phyloP scores from a whole-genome alignment of 2,888 invertebrate genomes.

The Antitype chi region DNA sequence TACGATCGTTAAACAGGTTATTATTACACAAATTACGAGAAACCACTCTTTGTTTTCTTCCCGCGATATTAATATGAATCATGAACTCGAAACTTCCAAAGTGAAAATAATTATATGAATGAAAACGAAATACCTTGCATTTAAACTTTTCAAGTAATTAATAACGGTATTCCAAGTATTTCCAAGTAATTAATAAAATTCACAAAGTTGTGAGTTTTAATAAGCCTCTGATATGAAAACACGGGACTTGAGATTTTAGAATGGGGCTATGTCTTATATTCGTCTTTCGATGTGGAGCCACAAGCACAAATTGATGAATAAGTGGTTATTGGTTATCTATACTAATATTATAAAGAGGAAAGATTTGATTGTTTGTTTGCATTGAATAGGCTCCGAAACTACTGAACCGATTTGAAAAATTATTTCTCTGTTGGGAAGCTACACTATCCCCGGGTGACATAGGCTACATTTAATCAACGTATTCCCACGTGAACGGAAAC shows the following conservation, averaged over 20 bases:
- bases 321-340: background rate
- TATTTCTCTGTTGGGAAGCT: too few relatives aligned
- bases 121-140: constrained; percentile 58
- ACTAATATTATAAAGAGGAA: too few relatives aligned
- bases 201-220: constrained; percentile 79
- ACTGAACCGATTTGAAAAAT: too few relatives aligned
- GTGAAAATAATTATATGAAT: constrained; percentile 54
- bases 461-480: too few relatives aligned
- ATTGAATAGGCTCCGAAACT: too few relatives aligned
- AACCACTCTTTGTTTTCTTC: constrained; percentile 48
- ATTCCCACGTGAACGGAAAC: too few relatives aligned
- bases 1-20: constrained; percentile 24
- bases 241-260: constrained; percentile 67
- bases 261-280: constrained; percentile 28
- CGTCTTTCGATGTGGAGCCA: constrained; percentile 31
- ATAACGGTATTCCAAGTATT: constrained; percentile 65
- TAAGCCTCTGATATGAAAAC: constrained; percentile 81
- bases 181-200: constrained; percentile 75
- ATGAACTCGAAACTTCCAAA: constrained; percentile 36
- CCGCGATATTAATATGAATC: constrained; percentile 55
- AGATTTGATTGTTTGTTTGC: too few relatives aligned
- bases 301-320: background rate
- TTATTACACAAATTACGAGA: constrained; percentile 45
- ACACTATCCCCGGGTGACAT: too few relatives aligned
- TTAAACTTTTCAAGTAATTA: constrained; percentile 60